These are phyloP conservation scores for Mastacembelus armatus DNA, from an alignment of 2,797 vertebrate species.

Conservation along the genomic window DNA sequence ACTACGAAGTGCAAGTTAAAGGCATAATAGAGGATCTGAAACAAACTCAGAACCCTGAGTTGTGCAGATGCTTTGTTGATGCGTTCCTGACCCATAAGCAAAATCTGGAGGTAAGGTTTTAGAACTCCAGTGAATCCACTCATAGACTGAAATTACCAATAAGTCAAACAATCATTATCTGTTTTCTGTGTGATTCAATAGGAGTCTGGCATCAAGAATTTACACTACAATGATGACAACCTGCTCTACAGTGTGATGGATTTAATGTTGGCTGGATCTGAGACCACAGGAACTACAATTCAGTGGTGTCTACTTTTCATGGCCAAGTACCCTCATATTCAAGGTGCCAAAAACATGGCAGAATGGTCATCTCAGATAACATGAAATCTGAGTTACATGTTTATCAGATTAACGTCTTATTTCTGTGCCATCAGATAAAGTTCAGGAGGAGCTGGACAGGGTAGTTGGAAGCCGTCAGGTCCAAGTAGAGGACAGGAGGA, in stretches of 20 bases:
- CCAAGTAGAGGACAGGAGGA: slow-evolving; percentile 60
- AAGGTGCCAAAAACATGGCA: slow-evolving; percentile 55
- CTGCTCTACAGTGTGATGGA: slow-evolving; percentile 49
- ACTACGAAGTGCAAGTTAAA: rapidly evolving
- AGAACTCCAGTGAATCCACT: not conserved
- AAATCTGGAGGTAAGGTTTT: slow-evolving; percentile 47
- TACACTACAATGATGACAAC: slow-evolving; percentile 65
- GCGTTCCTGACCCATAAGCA: slow-evolving; percentile 48
- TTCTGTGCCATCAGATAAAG: slow-evolving; percentile 5
- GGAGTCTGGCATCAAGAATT: slow-evolving; percentile 21
- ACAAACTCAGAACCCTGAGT: slow-evolving; percentile 52
- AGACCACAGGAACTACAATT: slow-evolving; percentile 65
- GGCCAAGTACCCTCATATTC: slow-evolving; percentile 74
- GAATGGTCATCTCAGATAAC: not conserved
- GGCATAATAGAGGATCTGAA: slow-evolving; percentile 31
- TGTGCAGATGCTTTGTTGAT: slow-evolving; percentile 63
- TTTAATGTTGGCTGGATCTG: slow-evolving; percentile 74
- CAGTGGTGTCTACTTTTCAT: slow-evolving; percentile 72
- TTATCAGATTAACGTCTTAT: not conserved
- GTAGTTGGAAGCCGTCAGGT: slow-evolving; percentile 54
- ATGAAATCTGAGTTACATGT: not conserved
- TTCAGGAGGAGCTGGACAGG: slow-evolving; percentile 27
- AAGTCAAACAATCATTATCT: not conserved
- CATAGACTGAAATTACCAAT: not conserved
- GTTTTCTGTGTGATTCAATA: not conserved